These are phyloP conservation scores for Gorsachius goisagi DNA, from an alignment of 2,113 vertebrate species.

Conservation along the genomic window DNA sequence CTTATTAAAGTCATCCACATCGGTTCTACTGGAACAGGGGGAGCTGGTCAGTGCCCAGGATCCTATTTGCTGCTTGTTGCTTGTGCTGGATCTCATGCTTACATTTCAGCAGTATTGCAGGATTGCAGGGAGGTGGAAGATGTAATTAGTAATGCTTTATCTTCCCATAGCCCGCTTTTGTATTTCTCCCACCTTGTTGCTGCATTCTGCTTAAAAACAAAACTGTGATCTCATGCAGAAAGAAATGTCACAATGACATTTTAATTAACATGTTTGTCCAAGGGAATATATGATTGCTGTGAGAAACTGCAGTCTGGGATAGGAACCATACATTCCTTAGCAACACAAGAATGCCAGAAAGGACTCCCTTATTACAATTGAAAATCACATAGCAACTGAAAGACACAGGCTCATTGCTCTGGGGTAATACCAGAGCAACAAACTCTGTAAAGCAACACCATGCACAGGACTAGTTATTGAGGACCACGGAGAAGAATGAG, in stretches of 20 bases:
- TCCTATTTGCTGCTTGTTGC: background rate
- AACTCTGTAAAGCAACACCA: background rate
- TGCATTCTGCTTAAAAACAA: constrained; percentile 19
- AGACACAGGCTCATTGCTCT: background rate
- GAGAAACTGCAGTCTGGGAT: background rate
- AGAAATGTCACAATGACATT: constrained; percentile 45
- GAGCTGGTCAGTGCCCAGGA: background rate
- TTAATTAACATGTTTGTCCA: constrained; percentile 54
- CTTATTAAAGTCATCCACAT: background rate
- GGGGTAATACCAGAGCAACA: background rate
- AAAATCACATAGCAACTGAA: background rate
- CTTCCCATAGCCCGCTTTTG: background rate
- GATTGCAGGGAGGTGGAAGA: background rate
- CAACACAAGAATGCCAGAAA: background rate
- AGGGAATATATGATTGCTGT: background rate
- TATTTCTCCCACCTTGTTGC: background rate
- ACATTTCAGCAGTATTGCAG: background rate
- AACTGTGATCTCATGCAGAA: background rate
- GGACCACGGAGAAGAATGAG: background rate
- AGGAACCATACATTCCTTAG: constrained; percentile 2
- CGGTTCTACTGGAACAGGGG: background rate
- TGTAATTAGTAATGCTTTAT: background rate
- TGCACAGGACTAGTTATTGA: background rate
- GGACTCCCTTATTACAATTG: background rate
- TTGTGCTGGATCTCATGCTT: background rate